Conservation (phyloP, 53 echinoderm and acorn worm genomes). For the Holothuria leucospilota region DNA sequence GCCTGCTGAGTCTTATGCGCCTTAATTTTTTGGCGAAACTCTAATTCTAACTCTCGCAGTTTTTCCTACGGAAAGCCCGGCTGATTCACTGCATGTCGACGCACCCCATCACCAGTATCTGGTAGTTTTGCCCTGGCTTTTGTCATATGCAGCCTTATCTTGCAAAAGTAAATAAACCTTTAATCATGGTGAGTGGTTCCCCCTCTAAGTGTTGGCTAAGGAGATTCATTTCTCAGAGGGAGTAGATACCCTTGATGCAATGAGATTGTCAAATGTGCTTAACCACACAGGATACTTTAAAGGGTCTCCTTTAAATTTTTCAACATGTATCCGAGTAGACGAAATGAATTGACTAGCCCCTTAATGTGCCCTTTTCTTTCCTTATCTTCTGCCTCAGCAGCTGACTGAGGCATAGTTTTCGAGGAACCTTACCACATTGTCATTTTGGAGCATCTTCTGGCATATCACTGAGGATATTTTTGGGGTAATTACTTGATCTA, state of each 20-base stretch:
- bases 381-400: neutral
- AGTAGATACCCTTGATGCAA: neutral
- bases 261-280: constrained; percentile 16
- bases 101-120: neutral
- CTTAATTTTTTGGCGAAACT: too few relatives aligned
- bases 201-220: constrained; percentile 44
- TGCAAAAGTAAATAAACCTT: constrained; percentile 32
- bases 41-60: too few relatives aligned
- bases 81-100: constrained; percentile 21
- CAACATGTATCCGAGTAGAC: constrained; percentile 1
- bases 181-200: constrained; percentile 26
- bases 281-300: too few relatives aligned
- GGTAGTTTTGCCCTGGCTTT: constrained; percentile 27
- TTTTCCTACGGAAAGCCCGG: constrained; percentile 26
- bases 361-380: too few relatives aligned
- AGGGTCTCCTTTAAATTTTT: too few relatives aligned
- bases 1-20: too few relatives aligned
- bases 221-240: constrained; percentile 21
- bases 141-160: constrained; percentile 20
- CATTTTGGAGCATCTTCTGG: neutral
- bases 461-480: neutral
- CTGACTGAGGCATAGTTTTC: neutral
- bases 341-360: constrained; percentile 24
- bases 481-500: neutral
- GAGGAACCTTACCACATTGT: constrained; percentile 1